These are phyloP conservation scores for Cetonia aurata DNA, from an alignment of 2,888 invertebrate species.

Conservation along the genomic window DNA sequence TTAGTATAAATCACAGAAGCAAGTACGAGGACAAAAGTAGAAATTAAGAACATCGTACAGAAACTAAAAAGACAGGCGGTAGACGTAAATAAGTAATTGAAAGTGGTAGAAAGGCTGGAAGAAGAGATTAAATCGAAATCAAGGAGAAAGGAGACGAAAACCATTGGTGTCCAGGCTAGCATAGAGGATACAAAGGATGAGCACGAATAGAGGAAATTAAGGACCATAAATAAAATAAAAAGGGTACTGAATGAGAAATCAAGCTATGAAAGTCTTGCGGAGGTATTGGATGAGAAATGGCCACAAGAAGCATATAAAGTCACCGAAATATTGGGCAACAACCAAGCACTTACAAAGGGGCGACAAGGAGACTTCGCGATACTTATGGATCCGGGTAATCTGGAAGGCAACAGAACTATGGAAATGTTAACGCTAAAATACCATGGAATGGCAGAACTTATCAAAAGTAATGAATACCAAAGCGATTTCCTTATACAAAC, in stretches of 20 bases:
- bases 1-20: neutral
- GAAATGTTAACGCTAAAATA: constrained; percentile 6
- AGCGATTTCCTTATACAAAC: too few species aligned
- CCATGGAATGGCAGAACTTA: neutral
- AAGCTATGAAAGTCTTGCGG: neutral
- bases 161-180: neutral
- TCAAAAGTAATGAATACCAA: neutral
- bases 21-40: neutral
- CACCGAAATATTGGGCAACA: neutral
- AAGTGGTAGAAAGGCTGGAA: neutral
- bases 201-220: neutral
- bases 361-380: neutral
- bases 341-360: neutral
- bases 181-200: neutral
- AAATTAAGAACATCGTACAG: neutral
- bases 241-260: neutral
- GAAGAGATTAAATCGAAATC: neutral
- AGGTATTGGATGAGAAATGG: constrained; percentile 6
- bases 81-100: constrained; percentile 13
- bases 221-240: constrained; percentile 1
- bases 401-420: neutral
- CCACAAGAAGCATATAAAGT: constrained; percentile 5
- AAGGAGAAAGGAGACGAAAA: neutral
- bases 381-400: constrained; percentile 1
- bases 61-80: constrained; percentile 6